Base-by-base conservation (phyloP, 2,888 invertebrate genomes). In the Epirrita christyi region DNA sequence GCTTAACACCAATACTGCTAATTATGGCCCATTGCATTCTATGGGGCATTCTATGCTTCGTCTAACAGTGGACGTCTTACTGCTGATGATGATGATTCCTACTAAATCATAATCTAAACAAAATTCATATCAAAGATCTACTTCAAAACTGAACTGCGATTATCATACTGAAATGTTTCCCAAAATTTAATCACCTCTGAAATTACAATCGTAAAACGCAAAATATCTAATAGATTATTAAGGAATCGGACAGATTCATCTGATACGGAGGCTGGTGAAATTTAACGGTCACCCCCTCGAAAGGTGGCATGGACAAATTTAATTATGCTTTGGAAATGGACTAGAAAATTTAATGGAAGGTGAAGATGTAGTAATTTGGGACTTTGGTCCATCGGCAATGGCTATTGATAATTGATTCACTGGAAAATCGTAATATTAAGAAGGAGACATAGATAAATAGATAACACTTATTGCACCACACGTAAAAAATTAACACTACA, bases 251-350 rank as follows among this genome's bases (percentile, higher is more conserved):
- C 49, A 58, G 54, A 62, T 64, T 62, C 56, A 71, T 72, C 70
- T 67, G 71, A 73, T 75, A 63, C 64, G 67, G 71, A 63, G 66
- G 68, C 68, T 73, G 78, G 54, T 21, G 21, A 27, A 59, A 58
- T 50, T 50, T 60, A 59, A 78, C 70, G 72, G 79, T 64, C 72
- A 67, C 73, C 75, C 74, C 67, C 68, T 67, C 72, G 64, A 4
- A 21, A 69, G 75, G 76, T 59, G 75, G 77, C 76, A 79, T 75
- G 80, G 77, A 76, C 81, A 79, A 87, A 87, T 88, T 88, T 83
- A 89, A 89, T 88, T 88, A 87, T 83, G 74, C 76, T 85, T 81
- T 78, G 80, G 85, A 84, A 86, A 88, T 87, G 85, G 86, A 75
- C 83, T 86, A 83, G 87, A 86, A 88, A 88, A 88, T 89, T 86